Evolutionary conservation across 2,888 invertebrate genomes (phyloP), one percentile per base, ranked within the genome.

Genomic region (Mermis nigrescens): DNA sequence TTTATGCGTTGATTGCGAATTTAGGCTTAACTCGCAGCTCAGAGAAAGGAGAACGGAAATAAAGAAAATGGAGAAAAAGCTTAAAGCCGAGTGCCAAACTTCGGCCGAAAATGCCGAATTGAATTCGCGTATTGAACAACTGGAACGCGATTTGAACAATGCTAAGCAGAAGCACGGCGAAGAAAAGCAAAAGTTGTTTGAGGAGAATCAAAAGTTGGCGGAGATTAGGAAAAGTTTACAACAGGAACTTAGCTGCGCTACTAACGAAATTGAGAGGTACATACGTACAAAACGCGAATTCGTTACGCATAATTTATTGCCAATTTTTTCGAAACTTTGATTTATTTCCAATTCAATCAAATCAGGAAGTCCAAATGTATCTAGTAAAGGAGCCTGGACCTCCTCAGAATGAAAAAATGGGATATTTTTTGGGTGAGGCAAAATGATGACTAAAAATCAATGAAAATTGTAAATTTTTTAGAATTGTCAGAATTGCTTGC

Each of bases 11-110:
- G n/a, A n/a, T n/a, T 55, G 26, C 45, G 15, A 45, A 15, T 52
- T 52, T 27, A 31, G 29, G 19, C 28, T 56, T 26, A 61, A 58
- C 54, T 57, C 58, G 24, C 65, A 65, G 27, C n/a, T 63, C n/a
- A 62, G 62, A 45, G 65, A 66, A 54, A 63, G 63, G 52, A 62
- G 62, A 58, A 56, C 56, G 31, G 60, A 67, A 56, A 59, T 68
- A 31, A 69, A 69, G 62, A 65, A 64, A 54, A 55, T 67, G 53
- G 69, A 69, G 53, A 70, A 66, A 59, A 60, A 60, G 31, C 51
- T 61, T 19, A 62, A 61, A 46, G 27, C 22, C 1, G 61, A 62
- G 31, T 31, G 31, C 31, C 57, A 52, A 31, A 24, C 24, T 29
- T 29, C 57, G 22, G 56, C 65, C 2, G 67, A 65, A 31, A 62